These are phyloP conservation scores for Phalangium opilio DNA, from an alignment of 2,888 invertebrate species.

Conservation along the genomic window DNA sequence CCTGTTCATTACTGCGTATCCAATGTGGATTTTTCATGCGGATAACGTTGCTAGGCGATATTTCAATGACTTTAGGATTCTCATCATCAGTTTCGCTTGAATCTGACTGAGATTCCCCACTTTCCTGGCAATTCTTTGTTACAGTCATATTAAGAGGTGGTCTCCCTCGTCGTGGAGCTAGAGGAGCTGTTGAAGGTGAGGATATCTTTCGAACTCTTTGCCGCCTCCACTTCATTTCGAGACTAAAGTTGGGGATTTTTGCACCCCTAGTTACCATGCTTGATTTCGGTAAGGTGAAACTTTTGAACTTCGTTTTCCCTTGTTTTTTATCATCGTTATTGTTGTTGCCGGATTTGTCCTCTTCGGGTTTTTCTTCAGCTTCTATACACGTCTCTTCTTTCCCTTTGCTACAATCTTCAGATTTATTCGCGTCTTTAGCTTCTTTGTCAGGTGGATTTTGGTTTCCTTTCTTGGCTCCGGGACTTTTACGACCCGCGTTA, in stretches of 20 bases:
- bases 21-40: too few relatives aligned
- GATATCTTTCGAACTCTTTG: constrained; percentile 1
- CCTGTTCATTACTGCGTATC: too few relatives aligned
- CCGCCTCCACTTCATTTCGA: constrained; percentile 25
- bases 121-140: too few relatives aligned
- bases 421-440: constrained; percentile 7
- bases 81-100: too few relatives aligned
- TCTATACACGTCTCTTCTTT: not conserved
- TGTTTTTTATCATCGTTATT: constrained; percentile 22
- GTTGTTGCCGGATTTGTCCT: constrained; percentile 6
- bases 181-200: too few relatives aligned
- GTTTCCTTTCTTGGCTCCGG: not conserved
- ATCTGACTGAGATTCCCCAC: too few relatives aligned
- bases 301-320: constrained; percentile 22
- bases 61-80: too few relatives aligned
- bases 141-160: not conserved
- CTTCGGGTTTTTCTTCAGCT: constrained; percentile 1
- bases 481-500: too few relatives aligned
- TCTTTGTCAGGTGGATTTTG: constrained; percentile 6
- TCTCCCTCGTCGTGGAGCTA: constrained; percentile 7
- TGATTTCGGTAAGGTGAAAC: constrained; percentile 28
- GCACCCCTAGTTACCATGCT: constrained; percentile 42
- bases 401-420: not conserved
- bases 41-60: too few relatives aligned
- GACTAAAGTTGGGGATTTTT: constrained; percentile 44